Evolutionary conservation across 2,113 vertebrate species (phyloP), one percentile per base, ranked within the genome.

Genomic region (Tautogolabrus adspersus): DNA sequence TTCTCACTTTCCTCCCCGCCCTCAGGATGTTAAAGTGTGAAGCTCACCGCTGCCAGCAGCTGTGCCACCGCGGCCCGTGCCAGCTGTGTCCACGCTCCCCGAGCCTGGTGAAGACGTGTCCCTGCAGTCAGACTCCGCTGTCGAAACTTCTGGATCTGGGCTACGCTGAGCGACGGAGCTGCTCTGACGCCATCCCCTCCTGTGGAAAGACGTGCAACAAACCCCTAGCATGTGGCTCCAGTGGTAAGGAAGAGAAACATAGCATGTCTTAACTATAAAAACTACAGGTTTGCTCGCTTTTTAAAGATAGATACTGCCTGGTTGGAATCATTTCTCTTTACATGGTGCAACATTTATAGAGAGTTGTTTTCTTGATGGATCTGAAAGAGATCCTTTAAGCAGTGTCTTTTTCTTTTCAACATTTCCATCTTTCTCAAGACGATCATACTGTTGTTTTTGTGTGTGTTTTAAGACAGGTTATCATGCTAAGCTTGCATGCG

Each of bases 141-240:
- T 90, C 91, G 88, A 98, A 98, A 62, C 94, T 99, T 52, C 82
- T 99, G 80, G 98, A 99, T 66, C 89, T 97, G 64, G 98, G 98
- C 72, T 97, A 96, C 76, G 69, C 91, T 4, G 94, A 97, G 78
- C 94, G 97, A 65, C 93, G 91, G 74, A 77, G 90, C 72, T 99
- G 98, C 92, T 95, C 95, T 7, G 98, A 99, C 78, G 95, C 96
- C 54, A 94, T 99, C 65, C 96, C 98, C 1, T 97, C 98, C 0
- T 99, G 98, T 79, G 96, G 97, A 69, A 98, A 97, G 94, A 97
- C 96, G 0, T 99, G 98, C 87, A 95, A 94, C 93, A 96, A 95
- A 75, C 96, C 96, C 16, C 92, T 99, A 68, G 91, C 96, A 60
- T 99, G 98, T 67, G 96, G 98, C 65, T 97, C 96, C 66, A 93